Evolutionary conservation across 2,888 invertebrate genomes (phyloP).

Genomic region (Hyposoter dolosus): DNA sequence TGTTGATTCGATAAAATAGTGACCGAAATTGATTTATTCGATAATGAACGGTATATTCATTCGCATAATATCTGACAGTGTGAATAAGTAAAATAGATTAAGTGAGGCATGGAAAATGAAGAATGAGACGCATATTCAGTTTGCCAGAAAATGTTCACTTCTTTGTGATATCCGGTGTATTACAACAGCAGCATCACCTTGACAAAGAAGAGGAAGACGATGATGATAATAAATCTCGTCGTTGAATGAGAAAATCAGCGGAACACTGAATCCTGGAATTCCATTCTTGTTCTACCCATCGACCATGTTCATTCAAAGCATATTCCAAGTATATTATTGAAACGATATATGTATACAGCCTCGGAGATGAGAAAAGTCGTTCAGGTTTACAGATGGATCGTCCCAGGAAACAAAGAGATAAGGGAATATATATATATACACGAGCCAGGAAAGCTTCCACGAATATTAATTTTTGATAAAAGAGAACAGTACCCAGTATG

Average conservation of each 20-base stretch:
- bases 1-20: background rate
- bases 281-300: slow-evolving; percentile 44
- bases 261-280: slow-evolving; percentile 38
- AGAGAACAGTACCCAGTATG: background rate
- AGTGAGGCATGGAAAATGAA: slow-evolving; percentile 11
- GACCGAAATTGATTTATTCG: slow-evolving; percentile 11
- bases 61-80: slow-evolving; percentile 11
- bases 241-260: slow-evolving; percentile 59
- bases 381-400: slow-evolving; percentile 1
- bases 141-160: slow-evolving; percentile 35
- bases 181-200: slow-evolving; percentile 24
- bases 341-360: slow-evolving; percentile 3
- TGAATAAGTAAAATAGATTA: slow-evolving; percentile 24
- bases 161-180: slow-evolving; percentile 48
- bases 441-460: background rate
- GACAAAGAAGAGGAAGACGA: slow-evolving; percentile 41
- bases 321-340: background rate
- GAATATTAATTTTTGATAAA: background rate
- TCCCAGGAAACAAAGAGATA: slow-evolving; percentile 7
- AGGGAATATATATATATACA: slow-evolving; percentile 15
- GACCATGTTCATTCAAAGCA: slow-evolving; percentile 38
- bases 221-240: slow-evolving; percentile 55
- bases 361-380: slow-evolving; percentile 21
- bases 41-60: slow-evolving; percentile 11
- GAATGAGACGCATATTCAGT: slow-evolving; percentile 43